phyloP scores from a whole-genome alignment of 1,140 invertebrate species.

The Augochlora pura region DNA sequence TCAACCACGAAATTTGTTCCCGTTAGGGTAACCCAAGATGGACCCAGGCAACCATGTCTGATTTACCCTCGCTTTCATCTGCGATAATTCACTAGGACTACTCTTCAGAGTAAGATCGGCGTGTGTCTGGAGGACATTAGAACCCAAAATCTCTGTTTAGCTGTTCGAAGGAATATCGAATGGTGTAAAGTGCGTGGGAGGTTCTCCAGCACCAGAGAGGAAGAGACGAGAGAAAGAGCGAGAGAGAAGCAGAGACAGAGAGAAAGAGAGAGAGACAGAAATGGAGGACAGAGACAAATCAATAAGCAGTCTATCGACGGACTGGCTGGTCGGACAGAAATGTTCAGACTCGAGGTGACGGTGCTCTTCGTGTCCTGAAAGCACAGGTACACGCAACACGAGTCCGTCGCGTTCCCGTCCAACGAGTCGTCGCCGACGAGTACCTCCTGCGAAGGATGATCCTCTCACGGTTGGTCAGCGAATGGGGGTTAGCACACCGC shows the following conservation, averaged over 20 bases:
- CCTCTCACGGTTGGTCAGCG: constrained; percentile 17
- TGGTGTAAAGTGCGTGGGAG: not conserved
- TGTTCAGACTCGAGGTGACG: constrained; percentile 4
- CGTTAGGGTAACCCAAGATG: not conserved
- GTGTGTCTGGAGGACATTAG: too few relatives aligned
- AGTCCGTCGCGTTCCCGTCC: not conserved
- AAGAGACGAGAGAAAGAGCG: constrained; percentile 21
- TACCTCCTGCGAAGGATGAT: constrained; percentile 25
- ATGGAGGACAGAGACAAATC: constrained; percentile 41
- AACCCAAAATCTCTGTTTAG: not conserved
- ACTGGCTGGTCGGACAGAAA: constrained; percentile 35
- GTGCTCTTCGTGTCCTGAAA: not conserved
- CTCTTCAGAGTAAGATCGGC: too few relatives aligned
- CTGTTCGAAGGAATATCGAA: not conserved
- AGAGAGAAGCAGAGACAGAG: constrained; percentile 15
- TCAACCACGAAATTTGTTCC: too few relatives aligned
- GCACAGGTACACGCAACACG: not conserved
- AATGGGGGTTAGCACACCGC: not conserved
- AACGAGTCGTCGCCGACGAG: not conserved
- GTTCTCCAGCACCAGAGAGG: constrained; percentile 22
- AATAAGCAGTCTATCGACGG: constrained; percentile 57
- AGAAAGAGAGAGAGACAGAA: constrained; percentile 26
- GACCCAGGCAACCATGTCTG: not conserved
- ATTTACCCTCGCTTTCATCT: too few relatives aligned
- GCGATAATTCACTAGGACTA: not conserved